These are phyloP conservation scores for Sinocyclocheilus anshuiensis DNA, from an alignment of 2,113 vertebrate species.

Conservation along the genomic window DNA sequence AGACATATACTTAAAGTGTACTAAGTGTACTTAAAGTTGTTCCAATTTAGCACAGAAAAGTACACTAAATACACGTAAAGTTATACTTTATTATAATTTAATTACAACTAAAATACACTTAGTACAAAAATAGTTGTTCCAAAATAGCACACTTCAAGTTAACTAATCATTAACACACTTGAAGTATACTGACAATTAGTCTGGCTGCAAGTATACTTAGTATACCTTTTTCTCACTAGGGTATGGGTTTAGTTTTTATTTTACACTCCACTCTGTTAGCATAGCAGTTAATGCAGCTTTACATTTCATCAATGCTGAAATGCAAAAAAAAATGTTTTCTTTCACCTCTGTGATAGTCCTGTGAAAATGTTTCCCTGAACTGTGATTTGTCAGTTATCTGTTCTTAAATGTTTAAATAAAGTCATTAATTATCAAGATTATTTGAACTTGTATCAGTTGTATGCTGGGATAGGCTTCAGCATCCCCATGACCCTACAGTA, in stretches of 20 bases:
- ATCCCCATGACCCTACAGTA: neutral
- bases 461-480: neutral
- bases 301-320: neutral
- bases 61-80: too few relatives aligned
- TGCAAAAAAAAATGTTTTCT: neutral
- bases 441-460: neutral
- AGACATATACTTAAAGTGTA: too few relatives aligned
- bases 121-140: too few relatives aligned
- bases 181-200: too few relatives aligned
- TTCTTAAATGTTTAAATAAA: conserved; percentile 1
- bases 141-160: too few relatives aligned
- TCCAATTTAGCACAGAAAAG: too few relatives aligned
- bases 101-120: too few relatives aligned
- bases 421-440: neutral
- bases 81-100: too few relatives aligned
- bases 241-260: neutral
- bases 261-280: neutral
- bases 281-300: neutral
- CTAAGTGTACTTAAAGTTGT: too few relatives aligned
- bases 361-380: neutral
- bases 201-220: too few relatives aligned
- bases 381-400: neutral
- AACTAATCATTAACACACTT: too few relatives aligned
- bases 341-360: neutral
- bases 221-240: too few relatives aligned